phyloP scores from a whole-genome alignment of 2,797 vertebrate genomes.

The Erpetoichthys calabaricus region DNA sequence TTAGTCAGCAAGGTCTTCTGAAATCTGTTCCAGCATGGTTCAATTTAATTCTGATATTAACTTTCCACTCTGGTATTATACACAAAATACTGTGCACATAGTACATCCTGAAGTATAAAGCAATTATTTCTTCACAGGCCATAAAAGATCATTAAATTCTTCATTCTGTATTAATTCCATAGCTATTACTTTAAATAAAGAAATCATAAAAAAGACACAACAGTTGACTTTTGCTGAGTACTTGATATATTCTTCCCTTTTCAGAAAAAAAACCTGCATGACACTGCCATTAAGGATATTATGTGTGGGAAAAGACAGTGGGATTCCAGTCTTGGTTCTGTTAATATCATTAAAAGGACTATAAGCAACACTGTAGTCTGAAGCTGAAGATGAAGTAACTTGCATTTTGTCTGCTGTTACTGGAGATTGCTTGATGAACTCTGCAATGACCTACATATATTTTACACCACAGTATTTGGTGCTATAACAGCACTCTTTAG shows the following conservation, averaged over 20 bases:
- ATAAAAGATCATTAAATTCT: no score
- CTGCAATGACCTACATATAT: slow-evolving; percentile 52
- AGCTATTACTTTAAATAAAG: background rate
- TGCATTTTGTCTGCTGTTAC: slow-evolving; percentile 38
- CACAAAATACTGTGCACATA: no score
- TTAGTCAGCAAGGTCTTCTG: no score
- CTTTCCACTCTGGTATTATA: no score
- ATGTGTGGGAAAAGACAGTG: slow-evolving; percentile 20
- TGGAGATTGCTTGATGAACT: slow-evolving; percentile 45
- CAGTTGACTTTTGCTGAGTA: slow-evolving; percentile 12
- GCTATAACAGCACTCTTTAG: slow-evolving; percentile 31
- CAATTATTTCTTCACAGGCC: no score
- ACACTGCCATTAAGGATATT: slow-evolving; percentile 18
- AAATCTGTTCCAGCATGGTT: no score
- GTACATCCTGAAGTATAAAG: no score
- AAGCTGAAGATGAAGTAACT: slow-evolving; percentile 36
- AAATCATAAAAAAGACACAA: background rate
- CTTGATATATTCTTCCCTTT: slow-evolving; percentile 5
- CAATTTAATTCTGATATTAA: no score
- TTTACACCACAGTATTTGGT: slow-evolving; percentile 23
- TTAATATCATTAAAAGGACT: slow-evolving; percentile 36
- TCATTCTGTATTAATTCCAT: no score
- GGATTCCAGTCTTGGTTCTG: slow-evolving; percentile 29
- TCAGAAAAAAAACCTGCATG: slow-evolving; percentile 6
- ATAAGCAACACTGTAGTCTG: slow-evolving; percentile 28